These are phyloP conservation scores for Hanleya hanleyi DNA, from an alignment of 2,888 invertebrate species.

Conservation along the genomic window DNA sequence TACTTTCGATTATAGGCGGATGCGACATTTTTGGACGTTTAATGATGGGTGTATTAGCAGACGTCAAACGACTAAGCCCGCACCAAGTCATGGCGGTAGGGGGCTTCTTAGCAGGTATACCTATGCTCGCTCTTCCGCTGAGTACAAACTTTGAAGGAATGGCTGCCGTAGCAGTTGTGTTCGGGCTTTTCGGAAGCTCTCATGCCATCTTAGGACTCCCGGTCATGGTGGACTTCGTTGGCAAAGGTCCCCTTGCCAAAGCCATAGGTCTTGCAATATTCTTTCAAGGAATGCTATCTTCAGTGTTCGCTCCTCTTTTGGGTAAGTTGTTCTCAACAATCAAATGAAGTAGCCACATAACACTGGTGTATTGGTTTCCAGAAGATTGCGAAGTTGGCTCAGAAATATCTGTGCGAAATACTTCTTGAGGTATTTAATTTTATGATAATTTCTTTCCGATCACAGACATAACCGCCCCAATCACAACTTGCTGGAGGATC, in stretches of 20 bases:
- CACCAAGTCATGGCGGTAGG: neutral
- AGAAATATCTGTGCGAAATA: no score
- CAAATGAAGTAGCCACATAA: no score
- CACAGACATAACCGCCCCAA: no score
- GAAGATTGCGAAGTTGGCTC: no score
- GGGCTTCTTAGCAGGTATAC: neutral
- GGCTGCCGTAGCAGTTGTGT: neutral
- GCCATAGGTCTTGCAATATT: neutral
- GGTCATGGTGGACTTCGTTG: conserved; percentile 5
- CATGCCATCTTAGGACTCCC: neutral
- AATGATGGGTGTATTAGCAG: neutral
- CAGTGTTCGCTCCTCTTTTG: neutral
- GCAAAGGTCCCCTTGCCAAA: neutral
- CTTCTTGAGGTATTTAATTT: no score
- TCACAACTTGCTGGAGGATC: no score
- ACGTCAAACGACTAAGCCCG: neutral
- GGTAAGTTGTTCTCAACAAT: neutral
- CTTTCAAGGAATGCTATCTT: neutral
- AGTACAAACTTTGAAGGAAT: neutral
- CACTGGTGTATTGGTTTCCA: no score
- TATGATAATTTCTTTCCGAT: no score
- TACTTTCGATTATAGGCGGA: neutral
- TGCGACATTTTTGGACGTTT: neutral
- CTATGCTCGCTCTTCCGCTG: neutral
- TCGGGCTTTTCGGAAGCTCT: neutral